Base-by-base conservation (phyloP, 2,888 invertebrate species). In the Acanthosepion lycidas region DNA sequence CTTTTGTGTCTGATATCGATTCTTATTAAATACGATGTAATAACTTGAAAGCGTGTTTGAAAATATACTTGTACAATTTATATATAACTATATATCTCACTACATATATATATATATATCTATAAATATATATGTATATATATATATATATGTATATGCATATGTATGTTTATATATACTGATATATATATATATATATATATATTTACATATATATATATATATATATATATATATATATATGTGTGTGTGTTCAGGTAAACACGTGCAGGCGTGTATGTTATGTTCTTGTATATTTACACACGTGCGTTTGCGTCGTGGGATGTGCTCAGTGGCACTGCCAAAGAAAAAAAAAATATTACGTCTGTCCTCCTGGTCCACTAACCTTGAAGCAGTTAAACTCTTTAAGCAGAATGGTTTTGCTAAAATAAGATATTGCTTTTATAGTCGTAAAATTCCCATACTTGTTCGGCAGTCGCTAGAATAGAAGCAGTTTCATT, bases 361-460 rank as follows among this genome's bases (percentile, higher is more conserved):
- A n/a, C 28, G n/a, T 78, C 4, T 78, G 18, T 78, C 15, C 78
- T 33, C n/a, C n/a, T 33, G 4, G 18, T 78, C 18, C 78, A 78
- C 78, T 78, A 78, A 78, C 78, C 78, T 78, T 78, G 78, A 59
- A 78, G 78, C 78, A 78, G 78, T 78, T 78, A 78, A 78, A 78
- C n/a, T 33, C n/a, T 78, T n/a, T 78, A 78, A 78, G n/a, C 78
- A 78, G n/a, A 78, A 78, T 78, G 78, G 18, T 15, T 78, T 78
- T 78, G n/a, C 78, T 33, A 33, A n/a, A 78, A 78, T 33, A 78
- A 78, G 78, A 33, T 78, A 78, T n/a, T n/a, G n/a, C 15, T 78
- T 78, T 78, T 78, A 78, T 78, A 78, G 78, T 78, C 15, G 78
- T 33, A n/a, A 78, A 78, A 78, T n/a, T 78, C 78, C 78, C n/a